These are phyloP conservation scores for Neodon shergylaensis DNA, from an alignment of 2,113 vertebrate species.

Conservation along the genomic window DNA sequence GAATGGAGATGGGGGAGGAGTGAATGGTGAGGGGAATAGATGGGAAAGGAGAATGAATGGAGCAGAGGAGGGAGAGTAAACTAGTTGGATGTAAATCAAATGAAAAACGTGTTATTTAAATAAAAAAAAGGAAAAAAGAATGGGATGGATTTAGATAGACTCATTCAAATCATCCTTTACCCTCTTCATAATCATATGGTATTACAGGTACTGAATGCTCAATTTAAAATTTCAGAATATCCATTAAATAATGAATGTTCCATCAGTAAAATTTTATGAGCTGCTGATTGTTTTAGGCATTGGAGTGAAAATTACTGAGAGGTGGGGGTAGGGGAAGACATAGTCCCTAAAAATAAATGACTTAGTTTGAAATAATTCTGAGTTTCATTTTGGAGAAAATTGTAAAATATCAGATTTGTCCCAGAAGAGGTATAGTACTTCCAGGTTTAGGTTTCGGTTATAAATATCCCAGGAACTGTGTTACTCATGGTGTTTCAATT, in stretches of 20 bases:
- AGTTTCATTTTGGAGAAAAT: conserved; percentile 64
- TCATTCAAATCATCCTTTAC: conserved; percentile 13
- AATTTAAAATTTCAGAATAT: conserved; percentile 44
- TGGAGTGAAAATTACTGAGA: conserved; percentile 27
- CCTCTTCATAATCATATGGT: neutral
- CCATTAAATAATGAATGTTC: conserved; percentile 2
- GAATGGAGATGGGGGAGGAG: no score
- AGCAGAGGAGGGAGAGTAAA: no score
- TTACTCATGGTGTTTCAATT: conserved; percentile 65
- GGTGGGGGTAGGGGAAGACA: neutral
- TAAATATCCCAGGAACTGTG: conserved; percentile 67
- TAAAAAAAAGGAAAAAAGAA: neutral
- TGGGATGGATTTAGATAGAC: conserved; percentile 35
- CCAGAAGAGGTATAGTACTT: conserved; percentile 59
- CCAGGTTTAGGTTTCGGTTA: conserved; percentile 60
- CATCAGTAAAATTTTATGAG: neutral
- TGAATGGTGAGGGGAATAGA: no score
- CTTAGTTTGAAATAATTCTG: conserved; percentile 60
- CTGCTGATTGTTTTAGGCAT: conserved; percentile 37
- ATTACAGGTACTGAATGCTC: conserved; percentile 34
- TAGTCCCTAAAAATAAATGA: neutral
- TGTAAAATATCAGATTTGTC: conserved; percentile 56
- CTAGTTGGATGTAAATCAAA: no score
- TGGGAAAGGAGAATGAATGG: no score
- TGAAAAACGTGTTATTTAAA: no score